Evolutionary conservation across 2,113 vertebrate species (phyloP).

Genomic region (Cryptomyrus ogoouensis): DNA sequence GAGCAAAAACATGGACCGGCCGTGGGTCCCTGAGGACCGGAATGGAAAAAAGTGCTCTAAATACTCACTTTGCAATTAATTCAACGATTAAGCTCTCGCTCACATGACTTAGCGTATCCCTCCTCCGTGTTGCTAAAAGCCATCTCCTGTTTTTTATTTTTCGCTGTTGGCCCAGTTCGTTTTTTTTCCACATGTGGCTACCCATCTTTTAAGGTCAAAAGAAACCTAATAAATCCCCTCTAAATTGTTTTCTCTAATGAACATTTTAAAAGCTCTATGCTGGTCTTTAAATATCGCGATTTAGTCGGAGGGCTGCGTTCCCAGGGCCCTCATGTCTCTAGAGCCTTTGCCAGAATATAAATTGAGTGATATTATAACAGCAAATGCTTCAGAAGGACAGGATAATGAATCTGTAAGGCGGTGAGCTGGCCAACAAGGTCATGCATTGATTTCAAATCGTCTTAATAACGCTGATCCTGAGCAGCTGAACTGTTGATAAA

Average conservation of each 20-base stretch:
- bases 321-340: conserved; percentile 57
- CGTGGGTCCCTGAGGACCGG: too few relatives aligned
- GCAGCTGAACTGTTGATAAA: conserved; percentile 87
- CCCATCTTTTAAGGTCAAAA: conserved; percentile 61
- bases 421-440: conserved; percentile 87
- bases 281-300: conserved; percentile 82
- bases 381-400: conserved; percentile 75
- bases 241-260: conserved; percentile 71
- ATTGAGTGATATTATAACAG: conserved; percentile 92
- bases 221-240: conserved; percentile 66
- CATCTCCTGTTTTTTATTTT: background rate
- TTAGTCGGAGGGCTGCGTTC: conserved; percentile 65
- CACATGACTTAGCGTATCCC: background rate
- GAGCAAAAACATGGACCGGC: background rate
- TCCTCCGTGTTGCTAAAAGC: background rate
- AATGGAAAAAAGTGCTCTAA: too few relatives aligned
- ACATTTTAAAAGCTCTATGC: conserved; percentile 73
- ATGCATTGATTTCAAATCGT: conserved; percentile 85
- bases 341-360: conserved; percentile 88
- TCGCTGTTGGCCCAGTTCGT: conserved; percentile 46
- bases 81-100: background rate
- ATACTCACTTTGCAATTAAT: background rate
- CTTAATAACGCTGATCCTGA: conserved; percentile 88
- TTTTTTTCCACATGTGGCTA: conserved; percentile 67
- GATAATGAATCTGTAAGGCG: conserved; percentile 56